Base-by-base conservation (phyloP, 2,888 invertebrate genomes). In the Monochamus alternatus region DNA sequence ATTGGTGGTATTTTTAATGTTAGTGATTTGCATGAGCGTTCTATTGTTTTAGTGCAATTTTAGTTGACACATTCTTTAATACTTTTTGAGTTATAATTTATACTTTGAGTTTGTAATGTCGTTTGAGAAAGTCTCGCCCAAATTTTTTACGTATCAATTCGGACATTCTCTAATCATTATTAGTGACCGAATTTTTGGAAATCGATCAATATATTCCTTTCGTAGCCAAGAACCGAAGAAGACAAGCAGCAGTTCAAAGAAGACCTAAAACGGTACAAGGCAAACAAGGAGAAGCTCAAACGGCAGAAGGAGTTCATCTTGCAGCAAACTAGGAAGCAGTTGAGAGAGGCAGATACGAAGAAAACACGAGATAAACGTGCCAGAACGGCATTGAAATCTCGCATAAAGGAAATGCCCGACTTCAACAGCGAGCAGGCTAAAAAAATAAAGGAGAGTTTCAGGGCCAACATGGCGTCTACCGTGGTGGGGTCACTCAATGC, bases 401-500 rank as follows among this genome's bases (percentile, higher is more conserved):
- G 87, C 80, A 83, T 88, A 43, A 88, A 87, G 80, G 88, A 88
- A 69, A 86, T 86, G 82, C 85, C 85, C 7, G 88, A 87, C 72
- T 89, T 88, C 69, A 85, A 88, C 51, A 90, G 89, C 76, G 92
- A 92, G 80, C 80, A 89, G 5, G 93, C 93, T 55, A 91, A 94
- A 70, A 93, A 93, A 86, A 94, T 95, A 78, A 97, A 97, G 90
- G 97, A 98, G 85, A 92, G 93, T 82, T 98, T 98, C 90, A 92
- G 96, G 71, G 92, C 93, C 82, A 92, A 91, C 84, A 94, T 95
- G 93, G 94, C 95, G 12, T 92, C 94, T 62, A 95, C 95, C 38
- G 95, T 97, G 91, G 96, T 97, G 80, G 93, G 94, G 75, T 95
- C 95, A 85, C 92, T 98, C 75, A 97, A 96, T 89, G 96, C 96